These are phyloP conservation scores for Apogon talboti DNA, from an alignment of 2,797 vertebrate species.

Conservation along the genomic window DNA sequence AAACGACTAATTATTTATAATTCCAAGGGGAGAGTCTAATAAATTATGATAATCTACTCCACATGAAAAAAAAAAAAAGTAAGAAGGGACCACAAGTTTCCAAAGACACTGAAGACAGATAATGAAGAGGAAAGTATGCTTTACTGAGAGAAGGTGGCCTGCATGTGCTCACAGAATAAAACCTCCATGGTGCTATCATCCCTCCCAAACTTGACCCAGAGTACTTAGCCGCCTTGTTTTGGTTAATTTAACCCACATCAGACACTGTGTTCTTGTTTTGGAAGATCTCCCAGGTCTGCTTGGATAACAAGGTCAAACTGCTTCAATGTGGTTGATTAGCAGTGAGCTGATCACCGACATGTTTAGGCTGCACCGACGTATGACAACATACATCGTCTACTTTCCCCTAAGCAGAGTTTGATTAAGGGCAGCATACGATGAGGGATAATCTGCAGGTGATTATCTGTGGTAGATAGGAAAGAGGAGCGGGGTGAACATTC, in stretches of 20 bases:
- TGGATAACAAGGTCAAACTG: slow-evolving; percentile 22
- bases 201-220: slow-evolving; percentile 38
- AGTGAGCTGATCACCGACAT: slow-evolving; percentile 24
- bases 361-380: slow-evolving; percentile 52
- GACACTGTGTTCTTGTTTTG: slow-evolving; percentile 22
- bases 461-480: slow-evolving; percentile 60
- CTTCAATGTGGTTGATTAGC: slow-evolving; percentile 43
- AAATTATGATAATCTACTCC: background rate
- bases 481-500: slow-evolving; percentile 46
- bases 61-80: background rate
- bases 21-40: too few species aligned
- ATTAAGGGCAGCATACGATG: slow-evolving; percentile 63
- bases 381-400: slow-evolving; percentile 51
- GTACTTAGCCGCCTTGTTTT: slow-evolving; percentile 17
- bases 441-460: slow-evolving; percentile 76
- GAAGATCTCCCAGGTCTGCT: slow-evolving; percentile 8
- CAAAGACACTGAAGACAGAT: background rate
- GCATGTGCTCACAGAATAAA: background rate
- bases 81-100: background rate
- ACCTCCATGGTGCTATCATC: slow-evolving; percentile 18
- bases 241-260: slow-evolving; percentile 28
- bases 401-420: slow-evolving; percentile 66
- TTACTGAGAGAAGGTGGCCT: slow-evolving; percentile 17
- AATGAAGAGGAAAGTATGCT: background rate
- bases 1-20: background rate